These are phyloP conservation scores for Lepisosteus osseus DNA, from an alignment of 2,113 vertebrate genomes.

Conservation along the genomic window DNA sequence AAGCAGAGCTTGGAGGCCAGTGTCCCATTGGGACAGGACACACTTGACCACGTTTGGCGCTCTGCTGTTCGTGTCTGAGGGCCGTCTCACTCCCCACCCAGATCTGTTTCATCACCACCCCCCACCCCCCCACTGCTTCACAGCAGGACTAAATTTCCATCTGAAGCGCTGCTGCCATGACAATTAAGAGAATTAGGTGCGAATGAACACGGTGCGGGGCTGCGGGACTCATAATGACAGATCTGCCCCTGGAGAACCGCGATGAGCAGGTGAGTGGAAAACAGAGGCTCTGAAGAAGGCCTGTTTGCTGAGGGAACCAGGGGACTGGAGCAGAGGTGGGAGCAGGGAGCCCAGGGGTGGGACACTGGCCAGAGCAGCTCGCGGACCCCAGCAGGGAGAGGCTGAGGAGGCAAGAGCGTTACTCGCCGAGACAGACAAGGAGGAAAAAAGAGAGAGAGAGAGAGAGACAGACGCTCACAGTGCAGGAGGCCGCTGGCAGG, in stretches of 20 bases:
- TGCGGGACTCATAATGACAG: no score
- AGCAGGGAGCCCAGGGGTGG: not conserved
- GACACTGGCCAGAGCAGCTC: not conserved
- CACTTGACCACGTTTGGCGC: no score
- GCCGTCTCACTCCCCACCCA: no score
- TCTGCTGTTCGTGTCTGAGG: no score
- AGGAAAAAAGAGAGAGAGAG: constrained; percentile 23
- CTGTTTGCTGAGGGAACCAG: constrained; percentile 21
- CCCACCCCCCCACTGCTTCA: no score
- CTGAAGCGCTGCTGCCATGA: no score
- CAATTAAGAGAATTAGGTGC: no score
- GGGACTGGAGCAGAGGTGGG: not conserved
- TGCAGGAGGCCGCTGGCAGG: constrained; percentile 8
- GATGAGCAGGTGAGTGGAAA: constrained; percentile 22
- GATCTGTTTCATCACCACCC: no score
- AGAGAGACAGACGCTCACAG: constrained; percentile 3
- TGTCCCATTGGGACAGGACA: no score
- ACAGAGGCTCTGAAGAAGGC: constrained; percentile 3
- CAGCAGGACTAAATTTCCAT: no score
- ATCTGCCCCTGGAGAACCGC: constrained; percentile 11
- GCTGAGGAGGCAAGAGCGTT: not conserved
- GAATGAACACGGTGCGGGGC: no score
- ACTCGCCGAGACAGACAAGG: not conserved
- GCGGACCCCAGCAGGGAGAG: not conserved
- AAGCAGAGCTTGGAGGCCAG: no score